Base-by-base conservation (phyloP, 1,140 invertebrate genomes). In the Papilio dardanus region DNA sequence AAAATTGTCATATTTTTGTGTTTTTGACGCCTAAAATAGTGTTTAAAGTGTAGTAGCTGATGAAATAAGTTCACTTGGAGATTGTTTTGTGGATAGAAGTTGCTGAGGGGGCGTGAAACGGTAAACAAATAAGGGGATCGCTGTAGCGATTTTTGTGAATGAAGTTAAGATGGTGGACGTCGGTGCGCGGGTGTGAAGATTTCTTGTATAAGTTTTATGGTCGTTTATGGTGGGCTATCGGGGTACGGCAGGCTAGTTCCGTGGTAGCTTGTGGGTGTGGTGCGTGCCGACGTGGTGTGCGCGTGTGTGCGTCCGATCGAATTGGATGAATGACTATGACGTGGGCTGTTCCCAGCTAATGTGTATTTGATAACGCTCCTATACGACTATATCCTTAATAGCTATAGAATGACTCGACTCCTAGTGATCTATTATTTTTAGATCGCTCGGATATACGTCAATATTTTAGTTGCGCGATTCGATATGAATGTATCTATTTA, bases 101-200 rank as follows among this genome's bases (percentile, higher is more conserved):
- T 81, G 81, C 76, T 77, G 80, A 74, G 81, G 77, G 82, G 80
- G 84, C 82, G 83, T 82, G 76, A 88, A 87, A 88, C 84, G 86
- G 89, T 92, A 92, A 91, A 91, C 87, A 91, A 91, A 90, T 90
- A 88, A 77, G 78, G 78, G 62, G 78, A 75, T 86, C 89, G 82
- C 82, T 83, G 82, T 88, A 88, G 89, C 86, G 86, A 92, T 87
- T 91, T 92, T 92, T 92, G 91, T 92, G 91, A 92, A 92, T 92
- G 90, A 92, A 91, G 88, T 88, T 92, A 92, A 92, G 86, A 92
- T 92, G 91, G 91, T 88, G 89, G 91, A 88, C 86, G 86, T 74
- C 71, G 71, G 78, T 82, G 88, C 85, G 86, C 84, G 86, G 81
- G 80, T 81, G 82, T 81, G 79, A 76, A 80, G 80, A 79, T 79